Percentiles rank a stretch among this genome's conserved stretches.
These are phyloP conservation scores for Branchipolynoe longqiensis DNA, from an alignment of 2,888 invertebrate species.

Conservation along the genomic window DNA sequence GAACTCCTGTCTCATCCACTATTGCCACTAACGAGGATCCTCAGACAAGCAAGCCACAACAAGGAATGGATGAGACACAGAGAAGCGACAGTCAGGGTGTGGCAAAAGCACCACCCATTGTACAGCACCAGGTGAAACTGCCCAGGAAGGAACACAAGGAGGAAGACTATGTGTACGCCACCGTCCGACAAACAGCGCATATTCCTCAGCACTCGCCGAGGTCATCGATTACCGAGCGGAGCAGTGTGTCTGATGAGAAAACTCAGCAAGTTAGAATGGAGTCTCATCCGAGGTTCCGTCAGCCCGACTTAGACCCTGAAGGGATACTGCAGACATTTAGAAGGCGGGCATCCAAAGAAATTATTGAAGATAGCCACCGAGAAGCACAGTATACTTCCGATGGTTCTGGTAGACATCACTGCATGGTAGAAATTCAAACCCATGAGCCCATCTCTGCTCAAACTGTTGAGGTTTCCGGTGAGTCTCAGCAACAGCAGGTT, in stretches of 20 bases:
- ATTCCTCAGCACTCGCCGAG: not conserved
- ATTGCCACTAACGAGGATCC: too few relatives aligned
- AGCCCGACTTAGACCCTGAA: slow-evolving; percentile 13
- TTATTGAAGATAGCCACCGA: not conserved
- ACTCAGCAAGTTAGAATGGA: not conserved
- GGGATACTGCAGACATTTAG: slow-evolving; percentile 18
- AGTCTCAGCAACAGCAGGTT: not conserved
- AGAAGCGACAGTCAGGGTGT: not conserved
- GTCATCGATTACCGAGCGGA: not conserved
- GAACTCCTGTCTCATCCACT: too few relatives aligned
- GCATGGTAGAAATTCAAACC: not conserved
- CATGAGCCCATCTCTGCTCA: not conserved
- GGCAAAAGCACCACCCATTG: not conserved
- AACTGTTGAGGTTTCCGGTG: not conserved
- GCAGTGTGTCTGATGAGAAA: not conserved
- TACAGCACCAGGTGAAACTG: not conserved
- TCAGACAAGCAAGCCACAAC: too few relatives aligned
- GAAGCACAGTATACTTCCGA: not conserved
- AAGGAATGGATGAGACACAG: too few relatives aligned
- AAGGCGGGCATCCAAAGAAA: not conserved
- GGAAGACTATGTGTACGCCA: slow-evolving; percentile 6
- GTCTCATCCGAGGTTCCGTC: not conserved
- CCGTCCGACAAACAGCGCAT: slow-evolving; percentile 12
- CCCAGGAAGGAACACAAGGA: not conserved
- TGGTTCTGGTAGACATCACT: not conserved